These are phyloP conservation scores for Myanophis thanlyinensis DNA, from an alignment of 2,113 vertebrate genomes.

Conservation along the genomic window DNA sequence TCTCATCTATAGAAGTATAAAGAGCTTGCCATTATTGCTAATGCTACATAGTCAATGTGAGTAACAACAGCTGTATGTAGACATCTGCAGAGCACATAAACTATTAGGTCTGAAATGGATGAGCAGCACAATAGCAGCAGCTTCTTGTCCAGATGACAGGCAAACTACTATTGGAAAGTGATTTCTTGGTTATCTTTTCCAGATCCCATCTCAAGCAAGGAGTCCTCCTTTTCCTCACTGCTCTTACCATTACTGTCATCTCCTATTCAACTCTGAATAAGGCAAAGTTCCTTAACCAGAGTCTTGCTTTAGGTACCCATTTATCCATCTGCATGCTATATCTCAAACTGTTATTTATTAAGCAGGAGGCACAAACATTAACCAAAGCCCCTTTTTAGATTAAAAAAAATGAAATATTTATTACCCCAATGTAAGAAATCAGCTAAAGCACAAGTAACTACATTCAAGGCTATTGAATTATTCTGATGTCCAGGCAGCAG, in stretches of 20 bases:
- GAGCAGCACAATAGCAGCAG: background rate
- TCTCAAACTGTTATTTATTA: background rate
- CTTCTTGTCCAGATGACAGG: background rate
- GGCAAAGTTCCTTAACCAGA: background rate
- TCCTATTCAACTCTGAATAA: background rate
- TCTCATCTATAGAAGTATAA: background rate
- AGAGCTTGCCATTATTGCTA: background rate
- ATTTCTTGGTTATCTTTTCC: background rate
- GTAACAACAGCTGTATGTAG: background rate
- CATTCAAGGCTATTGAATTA: background rate
- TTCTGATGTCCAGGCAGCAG: background rate
- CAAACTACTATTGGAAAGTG: background rate
- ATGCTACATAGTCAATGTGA: background rate
- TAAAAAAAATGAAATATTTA: background rate
- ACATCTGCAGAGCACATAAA: background rate
- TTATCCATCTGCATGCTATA: background rate
- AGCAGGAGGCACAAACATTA: background rate
- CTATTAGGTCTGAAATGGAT: background rate
- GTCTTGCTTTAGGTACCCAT: background rate
- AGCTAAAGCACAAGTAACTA: background rate
- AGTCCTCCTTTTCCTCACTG: background rate
- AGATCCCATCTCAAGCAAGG: background rate
- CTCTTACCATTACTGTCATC: background rate
- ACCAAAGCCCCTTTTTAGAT: background rate
- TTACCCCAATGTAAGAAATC: background rate